These are phyloP conservation scores for Anableps anableps DNA, from an alignment of 2,797 vertebrate species.

Conservation along the genomic window DNA sequence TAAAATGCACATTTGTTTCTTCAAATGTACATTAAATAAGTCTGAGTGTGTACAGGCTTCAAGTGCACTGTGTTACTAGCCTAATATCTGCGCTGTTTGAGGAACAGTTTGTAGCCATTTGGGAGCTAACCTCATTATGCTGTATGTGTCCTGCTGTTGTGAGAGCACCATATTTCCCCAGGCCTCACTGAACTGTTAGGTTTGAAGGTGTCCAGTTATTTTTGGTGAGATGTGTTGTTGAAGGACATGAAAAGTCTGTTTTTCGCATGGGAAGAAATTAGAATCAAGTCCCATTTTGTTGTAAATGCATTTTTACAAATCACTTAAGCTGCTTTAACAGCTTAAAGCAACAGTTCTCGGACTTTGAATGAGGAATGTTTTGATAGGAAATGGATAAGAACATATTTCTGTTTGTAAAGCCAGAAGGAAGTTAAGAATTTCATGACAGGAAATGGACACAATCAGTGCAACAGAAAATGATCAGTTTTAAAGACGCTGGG, in stretches of 20 bases:
- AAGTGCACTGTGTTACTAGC: slow-evolving; percentile 24
- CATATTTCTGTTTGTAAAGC: neutral
- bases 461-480: neutral
- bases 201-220: slow-evolving; percentile 57
- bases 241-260: slow-evolving; percentile 52
- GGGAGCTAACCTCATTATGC: slow-evolving; percentile 60
- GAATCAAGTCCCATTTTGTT: neutral
- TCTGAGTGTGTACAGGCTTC: slow-evolving; percentile 8
- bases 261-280: slow-evolving; percentile 1
- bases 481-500: neutral
- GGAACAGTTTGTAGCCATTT: slow-evolving; percentile 9
- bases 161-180: slow-evolving; percentile 24
- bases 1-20: slow-evolving; percentile 46
- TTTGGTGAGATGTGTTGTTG: slow-evolving; percentile 47
- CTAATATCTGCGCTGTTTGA: slow-evolving; percentile 21
- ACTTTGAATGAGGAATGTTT: neutral
- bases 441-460: neutral
- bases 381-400: neutral
- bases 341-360: neutral
- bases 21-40: slow-evolving; percentile 6
- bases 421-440: neutral
- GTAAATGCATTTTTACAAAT: neutral
- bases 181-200: slow-evolving; percentile 27
- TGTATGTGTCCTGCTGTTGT: slow-evolving; percentile 45
- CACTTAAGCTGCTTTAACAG: neutral